Conservation (phyloP, 2,797 vertebrate genomes). For the Apodemus agrarius region DNA sequence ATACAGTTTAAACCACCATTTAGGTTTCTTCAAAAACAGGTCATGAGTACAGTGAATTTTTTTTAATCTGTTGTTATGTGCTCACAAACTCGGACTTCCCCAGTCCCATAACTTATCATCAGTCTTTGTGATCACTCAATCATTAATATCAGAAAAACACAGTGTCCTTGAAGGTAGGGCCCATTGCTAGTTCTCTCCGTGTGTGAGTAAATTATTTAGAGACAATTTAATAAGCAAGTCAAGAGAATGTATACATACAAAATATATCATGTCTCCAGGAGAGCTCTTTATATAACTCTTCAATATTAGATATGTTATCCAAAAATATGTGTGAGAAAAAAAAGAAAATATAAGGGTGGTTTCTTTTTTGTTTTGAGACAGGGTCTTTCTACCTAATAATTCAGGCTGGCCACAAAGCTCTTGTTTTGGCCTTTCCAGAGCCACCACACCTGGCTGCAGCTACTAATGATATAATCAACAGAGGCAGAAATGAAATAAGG, state of each 20-base stretch:
- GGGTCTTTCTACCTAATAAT: background rate
- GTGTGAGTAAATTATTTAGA: conserved; percentile 7
- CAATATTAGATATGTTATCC: conserved; percentile 30
- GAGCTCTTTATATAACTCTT: conserved; percentile 29
- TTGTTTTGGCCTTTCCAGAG: background rate
- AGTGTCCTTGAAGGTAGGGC: conserved; percentile 4
- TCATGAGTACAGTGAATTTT: background rate
- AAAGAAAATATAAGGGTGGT: background rate
- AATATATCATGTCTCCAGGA: background rate
- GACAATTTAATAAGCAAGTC: conserved; percentile 11
- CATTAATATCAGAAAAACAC: conserved; percentile 32
- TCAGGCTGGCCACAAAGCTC: background rate
- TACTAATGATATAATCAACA: background rate
- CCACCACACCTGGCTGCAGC: background rate
- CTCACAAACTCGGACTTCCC: background rate
- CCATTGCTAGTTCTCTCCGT: background rate
- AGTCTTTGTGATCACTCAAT: background rate
- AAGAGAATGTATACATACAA: background rate
- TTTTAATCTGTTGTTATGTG: background rate
- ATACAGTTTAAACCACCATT: background rate
- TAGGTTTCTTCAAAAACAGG: conserved; percentile 4
- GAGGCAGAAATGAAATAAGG: background rate
- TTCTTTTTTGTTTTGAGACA: background rate
- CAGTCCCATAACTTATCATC: background rate
- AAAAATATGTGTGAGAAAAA: too few species aligned